phyloP scores from a whole-genome alignment of 2,113 vertebrate genomes.

The Istiophorus platypterus region DNA sequence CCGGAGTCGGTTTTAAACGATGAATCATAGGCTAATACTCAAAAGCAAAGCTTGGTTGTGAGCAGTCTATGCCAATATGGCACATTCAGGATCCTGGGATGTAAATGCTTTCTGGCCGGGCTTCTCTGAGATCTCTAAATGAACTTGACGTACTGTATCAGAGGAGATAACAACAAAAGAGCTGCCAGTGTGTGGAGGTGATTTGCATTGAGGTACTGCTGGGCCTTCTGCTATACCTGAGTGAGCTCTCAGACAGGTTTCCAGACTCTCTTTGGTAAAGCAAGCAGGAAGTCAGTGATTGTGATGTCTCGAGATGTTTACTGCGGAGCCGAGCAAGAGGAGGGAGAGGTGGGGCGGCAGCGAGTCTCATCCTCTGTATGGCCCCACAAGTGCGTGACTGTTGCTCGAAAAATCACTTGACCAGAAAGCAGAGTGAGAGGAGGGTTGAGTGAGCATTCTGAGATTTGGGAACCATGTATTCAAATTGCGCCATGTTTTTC shows the following conservation, averaged over 20 bases:
- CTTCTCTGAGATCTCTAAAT: conserved; percentile 63
- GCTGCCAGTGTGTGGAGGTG: conserved; percentile 60
- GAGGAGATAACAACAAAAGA: conserved; percentile 74
- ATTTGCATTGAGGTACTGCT: conserved; percentile 68
- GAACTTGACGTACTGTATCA: conserved; percentile 74
- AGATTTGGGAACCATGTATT: conserved; percentile 15
- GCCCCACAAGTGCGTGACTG: conserved; percentile 37
- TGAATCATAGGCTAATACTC: conserved; percentile 53
- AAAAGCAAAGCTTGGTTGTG: conserved; percentile 38
- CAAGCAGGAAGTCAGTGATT: conserved; percentile 54
- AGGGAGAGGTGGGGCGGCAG: conserved; percentile 22
- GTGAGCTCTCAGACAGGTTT: conserved; percentile 68
- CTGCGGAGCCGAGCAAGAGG: conserved; percentile 42
- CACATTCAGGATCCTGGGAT: conserved; percentile 43
- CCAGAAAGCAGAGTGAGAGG: conserved; percentile 30
- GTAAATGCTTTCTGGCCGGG: conserved; percentile 47
- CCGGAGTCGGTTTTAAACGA: conserved; percentile 37
- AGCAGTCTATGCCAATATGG: conserved; percentile 31
- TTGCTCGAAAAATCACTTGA: conserved; percentile 50
- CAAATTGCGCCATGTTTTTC: conserved; percentile 6
- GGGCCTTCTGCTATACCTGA: conserved; percentile 67
- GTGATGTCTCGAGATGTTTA: conserved; percentile 69
- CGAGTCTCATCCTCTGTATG: conserved; percentile 31
- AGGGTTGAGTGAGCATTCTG: conserved; percentile 36
- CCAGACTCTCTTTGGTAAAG: conserved; percentile 60